Base-by-base conservation (phyloP, 1,140 invertebrate genomes). In the Drosophila mayri region DNA sequence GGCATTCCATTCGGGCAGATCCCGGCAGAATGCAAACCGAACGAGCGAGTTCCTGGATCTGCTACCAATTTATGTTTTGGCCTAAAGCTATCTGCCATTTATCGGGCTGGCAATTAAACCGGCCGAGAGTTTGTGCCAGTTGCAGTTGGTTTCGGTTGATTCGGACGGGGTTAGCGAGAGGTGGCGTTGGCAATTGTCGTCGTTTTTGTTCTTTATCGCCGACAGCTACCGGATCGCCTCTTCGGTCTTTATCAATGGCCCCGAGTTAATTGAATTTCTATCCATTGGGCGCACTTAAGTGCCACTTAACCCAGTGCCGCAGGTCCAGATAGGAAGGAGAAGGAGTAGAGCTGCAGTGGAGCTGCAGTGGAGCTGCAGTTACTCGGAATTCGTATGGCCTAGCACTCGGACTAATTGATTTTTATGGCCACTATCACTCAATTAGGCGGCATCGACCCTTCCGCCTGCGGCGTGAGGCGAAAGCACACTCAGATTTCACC, bases 21-120 rank as follows among this genome's bases (percentile, higher is more conserved):
- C 35, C 28, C 46, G 35, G 18, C 52, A 61, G 74, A 72, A 85
- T 75, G 61, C 77, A 77, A 77, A 77, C 65, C 66, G 62, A 50
- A 30, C 47, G 47, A 58, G 65, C 68, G 50, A 71, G 68, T 71
- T 71, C 62, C 60, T 59, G 46, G 72, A 22, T 65, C 40, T 68
- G 73, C 74, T 72, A 72, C 66, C 67, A 84, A 76, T 72, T 85
- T 76, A 76, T 76, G 72, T 52, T 72, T 50, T 58, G 50, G 43
- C 74, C 25, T 40, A 37, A 44, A 57, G 76, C 76, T 79, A 79
- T 79, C 76, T 64, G 75, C 44, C 76, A 72, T 72, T 71, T 79
- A 79, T 79, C 76, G 66, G 74, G n/a, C 60, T 63, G 52, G 61
- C 76, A 79, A 79, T 79, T 79, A 79, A 79, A 77, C 74, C 30